Evolutionary conservation across 2,888 invertebrate genomes (phyloP), one percentile per base, ranked within the genome.

Genomic region (Drosophila anomalata): DNA sequence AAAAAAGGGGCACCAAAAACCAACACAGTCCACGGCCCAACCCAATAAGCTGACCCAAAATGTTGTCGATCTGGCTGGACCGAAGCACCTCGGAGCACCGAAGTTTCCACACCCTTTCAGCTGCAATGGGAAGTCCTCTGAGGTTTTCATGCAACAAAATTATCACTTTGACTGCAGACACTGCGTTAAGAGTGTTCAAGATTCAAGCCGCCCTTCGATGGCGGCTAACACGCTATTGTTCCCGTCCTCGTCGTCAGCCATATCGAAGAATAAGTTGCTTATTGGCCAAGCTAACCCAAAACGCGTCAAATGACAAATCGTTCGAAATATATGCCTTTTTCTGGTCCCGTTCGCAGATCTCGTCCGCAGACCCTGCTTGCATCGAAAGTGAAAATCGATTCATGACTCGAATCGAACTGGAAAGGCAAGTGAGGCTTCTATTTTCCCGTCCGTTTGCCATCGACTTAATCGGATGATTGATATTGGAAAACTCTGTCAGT

Each of bases 291-390:
- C n/a, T 36, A 36, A 87, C 69, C 85, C 85, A 51, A 85, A 85
- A 80, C 85, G 80, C 88, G 86, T 83, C 83, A 82, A 87, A 87
- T 87, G 88, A 87, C 87, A 85, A 85, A 85, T 85, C 86, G 85
- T 80, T 87, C 77, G 63, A 87, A 87, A 85, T 87, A 82, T 86
- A 82, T 83, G 46, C 50, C 26, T 56, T 46, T 26, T 59, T 56
- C 39, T 33, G 50, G 71, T 20, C n/a, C n/a, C 36, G 6, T n/a
- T 36, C 36, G 36, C n/a, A 36, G n/a, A 36, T 36, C 36, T 36
- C 6, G n/a, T 36, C n/a, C 36, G n/a, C 36, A 36, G 36, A 36
- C 36, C n/a, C 11, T 8, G 46, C 31, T 9, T 9, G 36, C 22
- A 31, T 41, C n/a, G 41, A 20, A 42, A 42, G 42, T 36, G 36